A percentile compares a stretch with the other conserved stretches of the same genome.
Evolutionary conservation across 2,113 vertebrate species (phyloP).

Genomic region (Larimichthys crocea): DNA sequence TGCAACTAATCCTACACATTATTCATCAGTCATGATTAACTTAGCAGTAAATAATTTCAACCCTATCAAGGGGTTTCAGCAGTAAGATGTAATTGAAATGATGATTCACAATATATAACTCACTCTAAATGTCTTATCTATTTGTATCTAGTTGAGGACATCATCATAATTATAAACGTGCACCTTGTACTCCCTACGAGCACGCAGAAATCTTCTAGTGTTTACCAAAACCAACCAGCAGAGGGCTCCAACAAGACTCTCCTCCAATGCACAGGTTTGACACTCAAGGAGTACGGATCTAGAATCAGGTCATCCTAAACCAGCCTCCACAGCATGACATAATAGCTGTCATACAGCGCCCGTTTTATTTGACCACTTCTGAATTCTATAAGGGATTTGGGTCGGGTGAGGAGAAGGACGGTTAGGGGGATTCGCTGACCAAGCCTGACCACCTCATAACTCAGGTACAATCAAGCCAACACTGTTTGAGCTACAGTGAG

Average conservation of each 20-base stretch:
- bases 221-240: constrained; percentile 52
- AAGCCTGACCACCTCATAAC: constrained; percentile 65
- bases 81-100: neutral
- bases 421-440: constrained; percentile 56
- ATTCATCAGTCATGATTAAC: neutral
- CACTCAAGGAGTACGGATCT: neutral
- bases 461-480: constrained; percentile 72
- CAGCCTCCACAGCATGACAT: constrained; percentile 43
- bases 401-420: constrained; percentile 12
- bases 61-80: neutral
- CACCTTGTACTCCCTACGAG: neutral
- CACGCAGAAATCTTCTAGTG: neutral
- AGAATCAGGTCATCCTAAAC: constrained; percentile 54
- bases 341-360: constrained; percentile 30
- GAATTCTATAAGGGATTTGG: constrained; percentile 57
- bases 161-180: neutral
- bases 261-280: neutral
- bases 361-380: constrained; percentile 31
- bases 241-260: constrained; percentile 43
- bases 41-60: neutral
- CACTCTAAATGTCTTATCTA: neutral
- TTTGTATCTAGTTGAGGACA: neutral
- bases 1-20: neutral
- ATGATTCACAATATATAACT: neutral
- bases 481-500: constrained; percentile 65